Percentiles rank a stretch among this genome's conserved stretches.
Evolutionary conservation across 2,797 vertebrate genomes (phyloP).

Genomic region (Acanthiza pusilla): DNA sequence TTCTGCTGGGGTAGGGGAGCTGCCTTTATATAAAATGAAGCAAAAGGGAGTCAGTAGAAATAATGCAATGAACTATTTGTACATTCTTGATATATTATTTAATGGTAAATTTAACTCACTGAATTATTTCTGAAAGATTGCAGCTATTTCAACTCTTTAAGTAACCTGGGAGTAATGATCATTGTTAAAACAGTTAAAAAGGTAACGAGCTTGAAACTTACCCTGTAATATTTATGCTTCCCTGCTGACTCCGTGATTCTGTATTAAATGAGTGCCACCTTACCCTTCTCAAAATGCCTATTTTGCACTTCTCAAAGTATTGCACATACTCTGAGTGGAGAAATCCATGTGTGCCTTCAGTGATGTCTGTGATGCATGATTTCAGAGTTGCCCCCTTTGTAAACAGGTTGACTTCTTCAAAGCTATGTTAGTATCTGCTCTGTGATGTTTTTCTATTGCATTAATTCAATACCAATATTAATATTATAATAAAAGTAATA

Average conservation of each 20-base stretch:
- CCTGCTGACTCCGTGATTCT: background rate
- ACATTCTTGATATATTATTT: background rate
- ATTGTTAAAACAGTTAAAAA: background rate
- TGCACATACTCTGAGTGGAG: background rate
- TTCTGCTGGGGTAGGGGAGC: background rate
- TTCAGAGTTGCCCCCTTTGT: background rate
- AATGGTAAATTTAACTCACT: background rate
- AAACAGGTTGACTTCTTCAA: background rate
- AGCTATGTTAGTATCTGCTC: background rate
- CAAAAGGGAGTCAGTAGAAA: background rate
- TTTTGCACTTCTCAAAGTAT: background rate
- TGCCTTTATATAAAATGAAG: background rate
- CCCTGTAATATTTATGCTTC: background rate
- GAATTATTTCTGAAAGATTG: background rate
- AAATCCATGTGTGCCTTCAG: background rate
- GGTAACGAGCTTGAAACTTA: background rate
- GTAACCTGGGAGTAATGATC: background rate
- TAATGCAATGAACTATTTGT: background rate
- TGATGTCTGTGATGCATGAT: background rate
- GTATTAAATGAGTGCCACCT: background rate
- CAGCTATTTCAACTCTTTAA: background rate
- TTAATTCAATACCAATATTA: background rate
- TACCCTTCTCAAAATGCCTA: background rate
- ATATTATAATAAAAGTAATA: background rate
- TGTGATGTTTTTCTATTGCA: background rate